Evolutionary conservation across 2,888 invertebrate species (phyloP).

Genomic region (Prosapia bicincta): DNA sequence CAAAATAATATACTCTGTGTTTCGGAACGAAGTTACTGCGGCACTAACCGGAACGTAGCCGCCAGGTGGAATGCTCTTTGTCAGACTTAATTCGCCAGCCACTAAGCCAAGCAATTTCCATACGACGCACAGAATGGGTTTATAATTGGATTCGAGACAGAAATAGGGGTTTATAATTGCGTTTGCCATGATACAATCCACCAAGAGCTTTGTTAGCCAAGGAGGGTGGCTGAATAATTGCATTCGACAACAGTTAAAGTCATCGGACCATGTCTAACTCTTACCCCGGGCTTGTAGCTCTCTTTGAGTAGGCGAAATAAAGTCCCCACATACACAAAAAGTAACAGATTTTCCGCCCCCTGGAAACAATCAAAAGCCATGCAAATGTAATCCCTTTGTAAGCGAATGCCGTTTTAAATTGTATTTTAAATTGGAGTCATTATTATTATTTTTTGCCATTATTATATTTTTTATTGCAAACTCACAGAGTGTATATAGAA

Average conservation of each 20-base stretch:
- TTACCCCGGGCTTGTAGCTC: background rate
- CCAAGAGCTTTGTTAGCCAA: background rate
- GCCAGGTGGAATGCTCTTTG: background rate
- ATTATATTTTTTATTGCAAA: background rate
- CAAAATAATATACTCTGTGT: background rate
- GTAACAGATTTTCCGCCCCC: background rate
- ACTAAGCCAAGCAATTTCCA: constrained; percentile 15
- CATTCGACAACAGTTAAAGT: constrained; percentile 6
- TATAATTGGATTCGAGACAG: constrained; percentile 15
- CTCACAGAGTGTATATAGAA: no score
- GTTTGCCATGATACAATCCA: constrained; percentile 23
- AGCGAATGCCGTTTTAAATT: background rate
- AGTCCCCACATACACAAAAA: background rate
- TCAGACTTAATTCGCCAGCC: background rate
- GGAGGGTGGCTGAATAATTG: constrained; percentile 1
- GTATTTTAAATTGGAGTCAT: background rate
- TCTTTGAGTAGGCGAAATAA: background rate
- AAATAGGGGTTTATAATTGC: constrained; percentile 13
- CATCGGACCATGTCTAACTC: constrained; percentile 6
- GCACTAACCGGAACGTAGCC: background rate
- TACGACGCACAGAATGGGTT: constrained; percentile 19
- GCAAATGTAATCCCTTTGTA: background rate
- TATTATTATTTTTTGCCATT: background rate
- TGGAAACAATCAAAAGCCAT: background rate
- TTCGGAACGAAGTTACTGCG: background rate